Evolutionary conservation across 2,113 vertebrate genomes (phyloP).

Genomic region (Xenotilapia caudafasciata): DNA sequence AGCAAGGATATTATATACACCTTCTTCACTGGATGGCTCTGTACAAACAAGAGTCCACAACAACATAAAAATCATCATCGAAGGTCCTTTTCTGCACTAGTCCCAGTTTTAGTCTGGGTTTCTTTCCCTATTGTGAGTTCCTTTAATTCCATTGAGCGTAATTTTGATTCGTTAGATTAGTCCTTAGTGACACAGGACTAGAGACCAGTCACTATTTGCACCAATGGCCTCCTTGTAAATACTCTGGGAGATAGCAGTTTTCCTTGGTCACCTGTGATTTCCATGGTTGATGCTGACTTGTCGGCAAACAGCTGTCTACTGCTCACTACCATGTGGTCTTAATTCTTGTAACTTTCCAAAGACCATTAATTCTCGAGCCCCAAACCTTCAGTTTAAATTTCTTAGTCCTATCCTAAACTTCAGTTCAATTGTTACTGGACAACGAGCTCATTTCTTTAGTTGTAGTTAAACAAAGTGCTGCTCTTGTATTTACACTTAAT

Average conservation of each 20-base stretch:
- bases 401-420: background rate
- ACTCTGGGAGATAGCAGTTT: background rate
- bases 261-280: background rate
- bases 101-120: background rate
- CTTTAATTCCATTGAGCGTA: background rate
- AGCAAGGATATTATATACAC: slow-evolving; percentile 7
- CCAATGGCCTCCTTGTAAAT: background rate
- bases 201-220: background rate
- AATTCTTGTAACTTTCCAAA: background rate
- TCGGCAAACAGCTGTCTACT: background rate
- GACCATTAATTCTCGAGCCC: background rate
- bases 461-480: background rate
- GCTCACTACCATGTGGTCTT: background rate
- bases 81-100: background rate
- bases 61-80: background rate
- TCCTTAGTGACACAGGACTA: background rate
- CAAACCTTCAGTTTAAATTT: background rate
- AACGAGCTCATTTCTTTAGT: background rate
- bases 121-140: background rate
- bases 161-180: background rate
- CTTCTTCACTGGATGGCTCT: background rate
- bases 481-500: background rate
- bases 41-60: background rate
- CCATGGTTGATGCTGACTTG: background rate
- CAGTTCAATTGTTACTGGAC: background rate